Evolutionary conservation across 2,888 invertebrate species (phyloP), one percentile per base, ranked within the genome.

Genomic region (Ypsolopha scabrella): DNA sequence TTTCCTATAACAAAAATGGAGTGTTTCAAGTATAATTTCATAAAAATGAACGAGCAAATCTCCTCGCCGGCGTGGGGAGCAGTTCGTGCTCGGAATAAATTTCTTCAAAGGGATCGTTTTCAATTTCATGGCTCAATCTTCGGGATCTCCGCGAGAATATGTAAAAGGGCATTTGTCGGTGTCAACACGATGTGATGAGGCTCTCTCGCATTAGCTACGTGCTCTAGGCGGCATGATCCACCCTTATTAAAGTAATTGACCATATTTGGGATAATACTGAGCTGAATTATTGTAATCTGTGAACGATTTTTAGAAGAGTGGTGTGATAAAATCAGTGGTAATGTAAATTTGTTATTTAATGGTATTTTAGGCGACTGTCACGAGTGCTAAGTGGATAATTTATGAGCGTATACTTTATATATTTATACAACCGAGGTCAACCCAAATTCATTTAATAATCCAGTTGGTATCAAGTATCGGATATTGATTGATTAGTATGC

Each of bases 51-150:
- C 79, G 81, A 80, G 80, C 77, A 82, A 83, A 85, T 83, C 82
- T 82, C 75, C 76, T 80, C 78, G 68, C 73, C 73, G 70, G 67
- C 72, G 71, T 72, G 77, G 76, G 74, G 71, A 79, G 75, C 75
- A 77, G 82, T 80, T 82, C 85, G 85, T 85, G 85, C 83, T 63
- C 74, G 68, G 85, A 85, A 85, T 86, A 83, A 83, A 86, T 86
- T 85, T 82, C 80, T 80, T 77, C 78, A 80, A 78, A 81, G 82
- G 78, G 85, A 80, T 85, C 83, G 83, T 85, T 85, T 86, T 83
- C 85, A 83, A 82, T 83, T 86, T 81, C 83, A 85, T 81, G 82
- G 83, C 82, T 86, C 81, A 81, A 85, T 86, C 83, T 83, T 81
- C 77, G 80, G 80, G 75, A 83, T 80, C 83, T 83, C 74, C 72